Conservation (phyloP, 2,797 vertebrate genomes). For the Gobionotothen gibberifrons region DNA sequence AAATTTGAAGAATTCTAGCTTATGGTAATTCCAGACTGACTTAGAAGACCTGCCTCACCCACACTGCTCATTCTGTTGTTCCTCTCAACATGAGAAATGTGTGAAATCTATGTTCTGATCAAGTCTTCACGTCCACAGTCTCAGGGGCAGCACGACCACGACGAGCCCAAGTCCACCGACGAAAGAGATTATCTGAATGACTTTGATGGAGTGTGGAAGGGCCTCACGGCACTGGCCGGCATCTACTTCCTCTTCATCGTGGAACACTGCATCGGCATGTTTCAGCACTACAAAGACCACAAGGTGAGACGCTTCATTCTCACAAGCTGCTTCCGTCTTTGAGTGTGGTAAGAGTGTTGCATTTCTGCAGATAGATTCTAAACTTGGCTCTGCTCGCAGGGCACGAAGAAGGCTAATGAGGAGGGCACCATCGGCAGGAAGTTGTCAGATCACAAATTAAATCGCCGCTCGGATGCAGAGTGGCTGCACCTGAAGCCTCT, state of each 20-base stretch:
- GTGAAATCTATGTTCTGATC: slow-evolving; percentile 2
- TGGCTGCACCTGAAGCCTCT: slow-evolving; percentile 96
- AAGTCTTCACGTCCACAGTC: slow-evolving; percentile 79
- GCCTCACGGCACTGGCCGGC: slow-evolving; percentile 93
- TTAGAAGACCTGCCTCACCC: too few species aligned
- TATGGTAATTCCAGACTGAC: background rate
- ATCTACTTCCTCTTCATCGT: slow-evolving; percentile 98
- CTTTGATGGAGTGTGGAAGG: slow-evolving; percentile 95
- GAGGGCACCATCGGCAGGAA: slow-evolving; percentile 92
- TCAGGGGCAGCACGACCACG: slow-evolving; percentile 91
- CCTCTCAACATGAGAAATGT: background rate
- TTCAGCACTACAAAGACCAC: slow-evolving; percentile 93
- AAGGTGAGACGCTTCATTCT: slow-evolving; percentile 77
- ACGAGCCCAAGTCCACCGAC: slow-evolving; percentile 58
- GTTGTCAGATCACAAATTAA: slow-evolving; percentile 95
- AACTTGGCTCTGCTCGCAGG: slow-evolving; percentile 60
- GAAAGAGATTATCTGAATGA: slow-evolving; percentile 75
- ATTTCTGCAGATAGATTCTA: background rate
- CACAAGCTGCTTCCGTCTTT: background rate
- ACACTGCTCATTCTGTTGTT: background rate
- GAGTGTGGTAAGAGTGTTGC: background rate
- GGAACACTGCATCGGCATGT: slow-evolving; percentile 96
- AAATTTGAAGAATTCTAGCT: background rate
- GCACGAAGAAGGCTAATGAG: slow-evolving; percentile 80
- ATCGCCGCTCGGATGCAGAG: slow-evolving; percentile 92